A percentile compares a stretch with the other conserved stretches of the same genome.
Conservation (phyloP, 1,140 invertebrate genomes). For the Drosophila punjabiensis region DNA sequence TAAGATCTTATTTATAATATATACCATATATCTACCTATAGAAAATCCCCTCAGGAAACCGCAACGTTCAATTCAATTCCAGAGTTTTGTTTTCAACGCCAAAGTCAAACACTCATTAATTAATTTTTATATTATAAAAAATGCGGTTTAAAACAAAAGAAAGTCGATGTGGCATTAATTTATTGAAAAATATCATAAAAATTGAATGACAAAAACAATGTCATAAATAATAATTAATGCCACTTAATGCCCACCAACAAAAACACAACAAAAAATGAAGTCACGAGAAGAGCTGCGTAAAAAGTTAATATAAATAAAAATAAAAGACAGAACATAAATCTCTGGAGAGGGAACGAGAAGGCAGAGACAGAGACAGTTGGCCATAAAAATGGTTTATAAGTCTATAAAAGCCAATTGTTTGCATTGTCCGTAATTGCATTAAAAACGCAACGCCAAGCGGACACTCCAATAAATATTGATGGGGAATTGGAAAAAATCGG, state of each 20-base stretch:
- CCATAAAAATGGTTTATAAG: conserved; percentile 62
- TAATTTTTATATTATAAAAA: conserved; percentile 51
- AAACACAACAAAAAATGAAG: conserved; percentile 1
- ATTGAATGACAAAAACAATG: conserved; percentile 60
- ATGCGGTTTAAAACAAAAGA: conserved; percentile 47
- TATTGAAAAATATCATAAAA: conserved; percentile 63
- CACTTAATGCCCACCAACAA: conserved; percentile 37
- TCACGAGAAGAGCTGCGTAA: conserved; percentile 4
- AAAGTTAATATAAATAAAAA: conserved; percentile 52
- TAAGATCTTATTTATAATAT: background rate
- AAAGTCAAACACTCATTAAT: conserved; percentile 50
- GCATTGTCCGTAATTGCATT: conserved; percentile 74
- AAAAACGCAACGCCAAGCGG: conserved; percentile 57
- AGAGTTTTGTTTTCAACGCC: background rate
- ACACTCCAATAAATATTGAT: conserved; percentile 55
- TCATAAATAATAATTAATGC: conserved; percentile 79
- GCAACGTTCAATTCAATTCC: conserved; percentile 3
- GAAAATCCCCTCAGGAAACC: background rate
- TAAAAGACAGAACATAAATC: conserved; percentile 40
- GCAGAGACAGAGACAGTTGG: conserved; percentile 53
- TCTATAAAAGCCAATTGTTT: conserved; percentile 68
- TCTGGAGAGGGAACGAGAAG: conserved; percentile 12
- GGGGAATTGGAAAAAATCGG: conserved; percentile 29
- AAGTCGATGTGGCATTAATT: conserved; percentile 48
- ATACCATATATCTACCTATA: too few species aligned